phyloP scores from a whole-genome alignment of 2,888 invertebrate species.

The Nymphalis c-album region DNA sequence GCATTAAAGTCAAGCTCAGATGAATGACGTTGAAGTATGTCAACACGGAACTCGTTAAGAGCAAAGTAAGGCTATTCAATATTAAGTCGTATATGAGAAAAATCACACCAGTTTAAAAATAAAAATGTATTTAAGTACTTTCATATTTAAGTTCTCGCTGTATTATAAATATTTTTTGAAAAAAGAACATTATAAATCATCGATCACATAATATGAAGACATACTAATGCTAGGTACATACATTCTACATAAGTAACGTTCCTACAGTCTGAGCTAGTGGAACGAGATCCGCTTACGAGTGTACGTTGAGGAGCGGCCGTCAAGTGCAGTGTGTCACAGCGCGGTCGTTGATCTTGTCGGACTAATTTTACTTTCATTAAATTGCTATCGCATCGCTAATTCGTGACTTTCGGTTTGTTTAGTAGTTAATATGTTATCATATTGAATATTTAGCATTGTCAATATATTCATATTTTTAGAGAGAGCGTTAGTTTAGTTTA shows the following conservation, averaged over 20 bases:
- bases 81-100: background rate
- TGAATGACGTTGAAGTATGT: conserved; percentile 19
- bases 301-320: conserved; percentile 45
- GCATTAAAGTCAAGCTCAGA: background rate
- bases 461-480: no score
- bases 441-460: background rate
- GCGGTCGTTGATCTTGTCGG: conserved; percentile 66
- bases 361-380: conserved; percentile 77
- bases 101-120: background rate
- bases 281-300: conserved; percentile 42
- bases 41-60: conserved; percentile 5
- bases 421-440: conserved; percentile 21
- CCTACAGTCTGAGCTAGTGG: conserved; percentile 9
- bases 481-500: no score
- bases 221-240: background rate
- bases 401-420: conserved; percentile 43
- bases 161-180: no score
- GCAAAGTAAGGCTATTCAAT: background rate
- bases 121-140: background rate
- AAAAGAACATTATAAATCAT: no score
- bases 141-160: background rate
- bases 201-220: background rate
- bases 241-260: background rate
- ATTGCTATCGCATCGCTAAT: conserved; percentile 45
- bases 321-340: conserved; percentile 71